Percentiles rank a stretch among this genome's conserved stretches.
phyloP scores from a whole-genome alignment of 1,140 invertebrate species.

The Streblospio benedicti region DNA sequence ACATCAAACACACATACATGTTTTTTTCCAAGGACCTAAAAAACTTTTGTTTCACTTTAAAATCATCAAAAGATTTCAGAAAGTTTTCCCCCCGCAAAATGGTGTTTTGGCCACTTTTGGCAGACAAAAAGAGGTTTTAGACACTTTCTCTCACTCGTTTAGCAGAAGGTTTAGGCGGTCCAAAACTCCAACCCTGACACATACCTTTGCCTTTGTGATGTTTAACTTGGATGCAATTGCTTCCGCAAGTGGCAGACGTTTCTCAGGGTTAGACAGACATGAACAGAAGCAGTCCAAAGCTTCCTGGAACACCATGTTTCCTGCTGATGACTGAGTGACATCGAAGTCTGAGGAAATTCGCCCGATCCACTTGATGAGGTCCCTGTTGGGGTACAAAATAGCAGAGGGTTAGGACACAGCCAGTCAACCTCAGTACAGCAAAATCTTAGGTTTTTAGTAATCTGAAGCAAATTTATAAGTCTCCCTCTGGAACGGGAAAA shows the following conservation, averaged over 20 bases:
- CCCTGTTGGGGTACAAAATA: constrained; percentile 41
- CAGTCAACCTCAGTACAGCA: too few relatives aligned
- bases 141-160: not conserved
- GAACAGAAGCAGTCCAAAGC: constrained; percentile 84
- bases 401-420: not conserved
- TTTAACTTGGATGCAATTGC: constrained; percentile 72
- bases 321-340: constrained; percentile 63
- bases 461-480: too few relatives aligned
- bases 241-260: constrained; percentile 59
- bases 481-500: too few relatives aligned
- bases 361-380: constrained; percentile 86
- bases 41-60: too few relatives aligned
- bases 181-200: too few relatives aligned
- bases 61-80: too few relatives aligned
- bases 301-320: constrained; percentile 73
- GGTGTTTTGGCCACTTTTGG: too few relatives aligned
- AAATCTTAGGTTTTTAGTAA: too few relatives aligned
- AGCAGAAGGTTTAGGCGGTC: not conserved
- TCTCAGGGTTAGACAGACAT: constrained; percentile 55
- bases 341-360: constrained; percentile 67
- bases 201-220: constrained; percentile 64
- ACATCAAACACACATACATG: too few relatives aligned
- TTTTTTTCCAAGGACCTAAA: too few relatives aligned
- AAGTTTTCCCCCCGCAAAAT: too few relatives aligned
- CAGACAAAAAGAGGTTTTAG: too few relatives aligned